A percentile compares a stretch with the other conserved stretches of the same genome.
Evolutionary conservation across 2,113 vertebrate genomes (phyloP).

Genomic region (Myrmecobius fasciatus): DNA sequence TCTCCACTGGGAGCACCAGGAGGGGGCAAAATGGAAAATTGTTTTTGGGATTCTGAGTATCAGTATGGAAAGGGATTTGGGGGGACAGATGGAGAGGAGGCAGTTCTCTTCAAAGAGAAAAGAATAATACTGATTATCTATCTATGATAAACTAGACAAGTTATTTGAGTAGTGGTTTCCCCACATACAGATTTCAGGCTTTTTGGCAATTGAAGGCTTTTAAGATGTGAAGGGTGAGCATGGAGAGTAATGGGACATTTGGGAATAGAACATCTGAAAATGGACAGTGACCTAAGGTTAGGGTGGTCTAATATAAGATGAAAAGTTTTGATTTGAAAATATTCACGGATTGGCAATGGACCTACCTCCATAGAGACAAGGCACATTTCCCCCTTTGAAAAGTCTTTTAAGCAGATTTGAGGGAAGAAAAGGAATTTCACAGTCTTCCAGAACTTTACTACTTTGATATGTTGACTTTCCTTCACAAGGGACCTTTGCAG

Average conservation of each 20-base stretch:
- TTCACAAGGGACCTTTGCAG: constrained; percentile 37
- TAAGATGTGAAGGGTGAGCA: background rate
- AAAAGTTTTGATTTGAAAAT: constrained; percentile 39
- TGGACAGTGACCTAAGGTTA: background rate
- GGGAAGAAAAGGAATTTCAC: constrained; percentile 31
- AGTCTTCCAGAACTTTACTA: background rate
- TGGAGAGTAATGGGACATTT: constrained; percentile 43
- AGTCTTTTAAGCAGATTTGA: constrained; percentile 51
- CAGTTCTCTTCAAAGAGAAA: constrained; percentile 46
- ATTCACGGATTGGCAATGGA: background rate
- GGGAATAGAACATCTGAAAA: constrained; percentile 56
- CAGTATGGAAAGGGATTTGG: constrained; percentile 44
- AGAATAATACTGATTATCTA: constrained; percentile 73
- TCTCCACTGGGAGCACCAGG: constrained; percentile 21
- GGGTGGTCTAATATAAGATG: background rate
- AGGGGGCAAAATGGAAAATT: constrained; percentile 58
- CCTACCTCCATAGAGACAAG: constrained; percentile 3
- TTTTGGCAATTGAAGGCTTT: constrained; percentile 60
- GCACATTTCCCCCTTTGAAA: constrained; percentile 18
- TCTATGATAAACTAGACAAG: constrained; percentile 61
- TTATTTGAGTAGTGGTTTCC: constrained; percentile 43
- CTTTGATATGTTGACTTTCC: constrained; percentile 59
- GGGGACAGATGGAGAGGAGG: constrained; percentile 9
- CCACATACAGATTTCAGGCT: constrained; percentile 38
- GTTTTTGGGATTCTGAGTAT: constrained; percentile 59